Base-by-base conservation (phyloP, 2,888 invertebrate genomes). In the Tiliacea citrago region DNA sequence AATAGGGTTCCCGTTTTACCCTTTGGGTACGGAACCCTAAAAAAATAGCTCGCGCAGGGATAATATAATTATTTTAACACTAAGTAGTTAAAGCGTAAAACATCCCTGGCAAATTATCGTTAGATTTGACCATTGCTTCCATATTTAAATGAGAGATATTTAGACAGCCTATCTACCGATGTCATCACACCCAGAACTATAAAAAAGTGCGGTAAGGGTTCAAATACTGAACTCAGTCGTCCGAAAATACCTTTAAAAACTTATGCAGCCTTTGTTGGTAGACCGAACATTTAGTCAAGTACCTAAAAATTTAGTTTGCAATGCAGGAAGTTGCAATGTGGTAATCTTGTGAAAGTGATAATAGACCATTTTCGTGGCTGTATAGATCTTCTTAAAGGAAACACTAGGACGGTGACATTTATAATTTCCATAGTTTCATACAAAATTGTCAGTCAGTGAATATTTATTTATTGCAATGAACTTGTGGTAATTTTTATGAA, bases 371-470 rank as follows among this genome's bases (percentile, higher is more conserved):
- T 60, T 57, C 87, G 70, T 73, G 71, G 79, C 87, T 68, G 7
- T 74, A 77, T 85, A 75, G 85, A 86, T 85, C 75, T 69, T 68
- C 45, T 4, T 68, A 3, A 6, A 65, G 0, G 5, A 42, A 68
- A 71, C 16, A 58, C 57, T 66, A 29, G 24, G 3, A 68, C 39
- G 12, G 29, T 80, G 71, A 75, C 81, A 68, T 74, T 60, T 58
- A 45, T 29, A n/a, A 62, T 61, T 67, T 74, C 63, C 60, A 45
- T 61, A 72, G 21, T 74, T 66, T 55, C 16, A 79, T 45, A n/a
- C 66, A 53, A 84, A 84, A 86, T 86, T 86, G 66, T 24, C 62
- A 73, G 83, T 77, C 73, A 83, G 63, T 45, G 42, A 73, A 58
- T 68, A 73, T 67, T 57, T 73, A 67, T 67, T 70, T 74, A 71